Conservation (phyloP, 2,888 invertebrate genomes). For the Lordiphosa andalusiaca region DNA sequence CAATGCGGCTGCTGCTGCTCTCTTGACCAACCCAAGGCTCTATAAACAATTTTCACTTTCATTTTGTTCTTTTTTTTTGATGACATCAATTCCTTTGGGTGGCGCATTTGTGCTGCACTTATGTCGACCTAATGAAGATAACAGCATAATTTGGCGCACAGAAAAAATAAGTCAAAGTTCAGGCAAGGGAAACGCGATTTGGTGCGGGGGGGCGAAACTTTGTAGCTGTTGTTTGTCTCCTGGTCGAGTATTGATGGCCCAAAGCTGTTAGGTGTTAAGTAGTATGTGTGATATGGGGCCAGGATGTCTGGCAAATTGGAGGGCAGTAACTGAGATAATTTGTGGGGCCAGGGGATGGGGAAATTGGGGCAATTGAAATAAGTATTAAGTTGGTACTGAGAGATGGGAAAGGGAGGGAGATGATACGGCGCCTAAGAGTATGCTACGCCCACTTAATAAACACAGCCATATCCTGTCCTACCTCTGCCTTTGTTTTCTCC, state of each 20-base stretch:
- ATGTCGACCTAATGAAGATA: slow-evolving; percentile 75
- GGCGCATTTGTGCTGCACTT: slow-evolving; percentile 72
- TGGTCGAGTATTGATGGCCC: slow-evolving; percentile 44
- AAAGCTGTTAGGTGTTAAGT: slow-evolving; percentile 74
- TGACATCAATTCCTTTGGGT: slow-evolving; percentile 59
- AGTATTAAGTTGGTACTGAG: not conserved
- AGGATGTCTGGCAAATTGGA: slow-evolving; percentile 8
- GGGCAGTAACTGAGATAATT: slow-evolving; percentile 35
- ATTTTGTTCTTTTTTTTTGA: slow-evolving; percentile 21
- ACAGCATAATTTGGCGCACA: slow-evolving; percentile 69
- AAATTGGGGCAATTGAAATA: slow-evolving; percentile 51
- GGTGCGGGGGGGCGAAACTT: slow-evolving; percentile 32
- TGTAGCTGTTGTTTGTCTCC: slow-evolving; percentile 54
- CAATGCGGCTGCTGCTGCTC: slow-evolving; percentile 17
- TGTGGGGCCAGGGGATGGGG: slow-evolving; percentile 20
- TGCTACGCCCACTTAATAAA: too few species aligned
- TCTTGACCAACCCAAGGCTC: slow-evolving; percentile 38
- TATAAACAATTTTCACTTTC: slow-evolving; percentile 70
- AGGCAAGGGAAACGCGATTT: slow-evolving; percentile 30
- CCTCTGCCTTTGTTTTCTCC: not conserved
- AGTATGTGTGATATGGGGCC: slow-evolving; percentile 28
- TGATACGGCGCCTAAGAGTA: too few species aligned
- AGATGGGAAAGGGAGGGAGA: not conserved
- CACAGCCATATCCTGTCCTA: not conserved
- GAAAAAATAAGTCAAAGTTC: slow-evolving; percentile 57